Base-by-base conservation (phyloP, 2,888 invertebrate species). In the Netelia fuscicornis region DNA sequence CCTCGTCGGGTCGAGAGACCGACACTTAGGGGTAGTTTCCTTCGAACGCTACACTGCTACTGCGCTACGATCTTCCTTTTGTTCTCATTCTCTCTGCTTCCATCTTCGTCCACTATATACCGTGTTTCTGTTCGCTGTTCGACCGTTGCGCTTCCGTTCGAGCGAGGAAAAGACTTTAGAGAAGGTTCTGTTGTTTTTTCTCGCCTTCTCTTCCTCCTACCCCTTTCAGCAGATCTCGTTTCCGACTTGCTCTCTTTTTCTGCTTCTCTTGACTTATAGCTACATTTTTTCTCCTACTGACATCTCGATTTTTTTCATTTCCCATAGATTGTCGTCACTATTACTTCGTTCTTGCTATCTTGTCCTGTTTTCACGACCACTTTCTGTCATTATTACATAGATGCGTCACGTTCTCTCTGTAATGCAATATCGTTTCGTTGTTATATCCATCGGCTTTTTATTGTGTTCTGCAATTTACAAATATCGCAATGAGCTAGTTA, bases 1-100 rank as follows among this genome's bases (percentile, higher is more conserved):
- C 72, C 48, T 81, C 81, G 62, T 81, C 77, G 77, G 56, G 81
- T 70, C 72, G 81, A 81, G 72, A 81, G 84, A 84, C 84, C 81
- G 84, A 84, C 84, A 84, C 81, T 84, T 77, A 84, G 81, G 81
- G 68, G 84, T 78, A 81, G 84, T 84, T 81, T 84, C 81, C 72
- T 48, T 64, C 74, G 65, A 74, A 64, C 81, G 17, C 54, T 52
- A 48, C 48, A 54, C 65, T 42, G 58, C 44, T 56, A 30, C 67
- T 48, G 65, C 67, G 58, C 42, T 70, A n/a, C 64, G n/a, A 44
- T 70, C 6, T 75, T 44, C 54, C 54, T 71, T 25, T 54, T 37
- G 2, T 23, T 58, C 60, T 37, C 48, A 13, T 62, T 79, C 65
- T 52, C 17, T 13, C 58, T 20, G 44, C 13, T 58, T 65, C 65